Conservation (phyloP, 2,888 invertebrate species). For the Drosophila meridiana region DNA sequence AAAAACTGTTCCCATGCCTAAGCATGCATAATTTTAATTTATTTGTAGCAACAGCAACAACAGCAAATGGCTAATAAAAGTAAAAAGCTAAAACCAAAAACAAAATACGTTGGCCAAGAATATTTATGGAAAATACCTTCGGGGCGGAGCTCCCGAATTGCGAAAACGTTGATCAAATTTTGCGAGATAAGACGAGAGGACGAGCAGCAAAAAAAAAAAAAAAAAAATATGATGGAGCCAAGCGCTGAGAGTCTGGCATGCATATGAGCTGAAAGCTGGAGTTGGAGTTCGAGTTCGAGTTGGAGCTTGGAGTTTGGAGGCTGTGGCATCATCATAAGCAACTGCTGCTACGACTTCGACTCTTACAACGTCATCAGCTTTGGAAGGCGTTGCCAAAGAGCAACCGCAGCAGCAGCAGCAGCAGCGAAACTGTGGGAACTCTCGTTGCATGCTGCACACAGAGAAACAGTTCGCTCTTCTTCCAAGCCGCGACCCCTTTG, state of each 20-base stretch:
- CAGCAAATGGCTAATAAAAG: conserved; percentile 67
- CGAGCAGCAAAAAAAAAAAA: not conserved
- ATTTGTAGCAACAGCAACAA: conserved; percentile 69
- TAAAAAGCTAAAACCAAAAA: conserved; percentile 58
- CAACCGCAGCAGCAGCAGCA: conserved; percentile 64
- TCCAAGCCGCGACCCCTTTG: not conserved
- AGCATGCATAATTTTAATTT: conserved; percentile 82
- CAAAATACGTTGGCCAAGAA: conserved; percentile 51
- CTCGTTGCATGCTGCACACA: conserved; percentile 77
- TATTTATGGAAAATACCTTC: conserved; percentile 82
- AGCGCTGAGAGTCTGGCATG: conserved; percentile 43
- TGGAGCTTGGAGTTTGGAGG: conserved; percentile 14
- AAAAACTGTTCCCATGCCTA: conserved; percentile 70
- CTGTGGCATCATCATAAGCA: conserved; percentile 55
- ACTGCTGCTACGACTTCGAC: conserved; percentile 41
- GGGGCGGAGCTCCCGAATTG: conserved; percentile 85
- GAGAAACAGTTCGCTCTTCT: conserved; percentile 37
- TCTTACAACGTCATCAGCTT: conserved; percentile 80
- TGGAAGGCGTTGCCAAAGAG: conserved; percentile 79
- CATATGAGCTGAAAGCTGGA: conserved; percentile 54
- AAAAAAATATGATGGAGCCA: conserved; percentile 17
- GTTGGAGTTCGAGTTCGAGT: conserved; percentile 19
- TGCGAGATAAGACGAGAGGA: conserved; percentile 59
- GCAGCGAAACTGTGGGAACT: conserved; percentile 75
- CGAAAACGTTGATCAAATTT: conserved; percentile 83